These are phyloP conservation scores for Hypercompe scribonia DNA, from an alignment of 2,888 invertebrate species.

Conservation along the genomic window DNA sequence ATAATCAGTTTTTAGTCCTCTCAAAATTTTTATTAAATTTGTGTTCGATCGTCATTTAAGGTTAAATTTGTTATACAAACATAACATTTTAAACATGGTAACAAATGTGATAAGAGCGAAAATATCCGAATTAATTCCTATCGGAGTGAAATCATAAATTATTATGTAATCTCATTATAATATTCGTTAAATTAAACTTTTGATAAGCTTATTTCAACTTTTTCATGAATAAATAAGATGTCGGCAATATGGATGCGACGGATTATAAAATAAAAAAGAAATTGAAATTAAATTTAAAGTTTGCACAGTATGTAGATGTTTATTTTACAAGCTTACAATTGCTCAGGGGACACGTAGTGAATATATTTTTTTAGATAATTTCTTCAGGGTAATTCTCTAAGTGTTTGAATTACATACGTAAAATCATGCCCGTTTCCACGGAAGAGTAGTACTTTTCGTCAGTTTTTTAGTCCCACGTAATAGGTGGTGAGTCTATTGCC, in stretches of 20 bases:
- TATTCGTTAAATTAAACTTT: conserved; percentile 1
- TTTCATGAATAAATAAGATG: background rate
- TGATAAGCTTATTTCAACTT: background rate
- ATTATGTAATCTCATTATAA: background rate
- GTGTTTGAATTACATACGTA: too few species aligned
- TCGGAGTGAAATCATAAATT: background rate
- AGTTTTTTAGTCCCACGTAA: too few species aligned
- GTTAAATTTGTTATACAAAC: background rate
- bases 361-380: background rate
- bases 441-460: too few species aligned
- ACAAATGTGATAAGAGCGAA: background rate
- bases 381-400: background rate
- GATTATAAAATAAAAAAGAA: background rate
- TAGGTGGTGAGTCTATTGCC: too few species aligned
- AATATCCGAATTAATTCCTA: background rate
- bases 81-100: background rate
- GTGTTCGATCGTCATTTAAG: background rate
- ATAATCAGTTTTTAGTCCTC: background rate
- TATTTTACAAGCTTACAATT: background rate
- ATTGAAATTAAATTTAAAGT: background rate
- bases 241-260: background rate
- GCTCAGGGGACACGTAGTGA: background rate
- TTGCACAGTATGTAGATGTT: background rate
- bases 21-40: background rate
- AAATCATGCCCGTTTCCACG: too few species aligned